phyloP scores from a whole-genome alignment of 2,888 invertebrate species.

The Myopa testacea region DNA sequence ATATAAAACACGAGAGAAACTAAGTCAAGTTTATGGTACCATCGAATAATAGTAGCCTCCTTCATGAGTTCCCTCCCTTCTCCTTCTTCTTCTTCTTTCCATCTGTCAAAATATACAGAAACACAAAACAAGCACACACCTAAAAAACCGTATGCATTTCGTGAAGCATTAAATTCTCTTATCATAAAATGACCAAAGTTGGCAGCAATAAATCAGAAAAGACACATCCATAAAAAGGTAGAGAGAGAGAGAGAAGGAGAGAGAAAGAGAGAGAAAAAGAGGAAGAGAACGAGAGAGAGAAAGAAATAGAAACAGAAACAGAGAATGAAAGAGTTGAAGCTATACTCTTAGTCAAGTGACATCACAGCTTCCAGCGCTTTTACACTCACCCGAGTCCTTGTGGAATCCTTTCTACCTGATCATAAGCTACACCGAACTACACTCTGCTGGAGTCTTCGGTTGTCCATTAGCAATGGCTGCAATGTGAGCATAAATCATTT shows the following conservation, averaged over 20 bases:
- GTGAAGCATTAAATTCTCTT: not conserved
- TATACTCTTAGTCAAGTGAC: not conserved
- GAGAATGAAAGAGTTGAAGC: not conserved
- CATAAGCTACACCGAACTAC: not conserved
- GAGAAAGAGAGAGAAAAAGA: not conserved
- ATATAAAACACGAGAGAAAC: too few species aligned
- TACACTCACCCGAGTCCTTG: not conserved
- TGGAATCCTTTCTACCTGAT: not conserved
- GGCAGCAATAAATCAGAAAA: conserved; percentile 3
- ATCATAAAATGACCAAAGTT: not conserved
- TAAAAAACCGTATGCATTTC: not conserved
- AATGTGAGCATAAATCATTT: not conserved
- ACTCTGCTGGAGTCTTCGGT: not conserved
- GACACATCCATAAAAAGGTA: not conserved
- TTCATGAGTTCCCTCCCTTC: not conserved
- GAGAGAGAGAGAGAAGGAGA: not conserved
- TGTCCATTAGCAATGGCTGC: not conserved
- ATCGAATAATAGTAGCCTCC: too few species aligned
- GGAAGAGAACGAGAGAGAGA: not conserved
- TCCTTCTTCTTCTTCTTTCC: not conserved
- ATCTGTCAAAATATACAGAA: not conserved
- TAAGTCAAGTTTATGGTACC: too few species aligned
- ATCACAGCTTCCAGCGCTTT: conserved; percentile 3
- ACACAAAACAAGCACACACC: not conserved
- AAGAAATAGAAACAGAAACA: too few species aligned